phyloP scores from a whole-genome alignment of 1,140 invertebrate species.

The Caenorhabditis inopinata region DNA sequence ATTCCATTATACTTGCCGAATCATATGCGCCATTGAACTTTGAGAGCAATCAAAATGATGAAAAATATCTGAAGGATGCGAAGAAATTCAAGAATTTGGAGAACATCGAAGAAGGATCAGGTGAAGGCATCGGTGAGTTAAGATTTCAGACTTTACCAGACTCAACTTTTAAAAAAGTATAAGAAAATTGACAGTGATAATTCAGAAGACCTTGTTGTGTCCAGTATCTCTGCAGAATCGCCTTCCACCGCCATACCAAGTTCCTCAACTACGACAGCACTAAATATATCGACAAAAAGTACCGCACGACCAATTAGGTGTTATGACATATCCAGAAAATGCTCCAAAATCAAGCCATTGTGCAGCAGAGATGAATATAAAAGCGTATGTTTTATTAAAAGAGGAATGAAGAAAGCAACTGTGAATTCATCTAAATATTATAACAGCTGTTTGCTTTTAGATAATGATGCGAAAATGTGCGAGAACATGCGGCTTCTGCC shows the following conservation, averaged over 20 bases:
- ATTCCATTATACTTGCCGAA: too few species aligned
- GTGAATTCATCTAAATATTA: too few species aligned
- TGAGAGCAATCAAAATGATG: not conserved
- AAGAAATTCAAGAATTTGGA: not conserved
- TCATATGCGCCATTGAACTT: too few species aligned
- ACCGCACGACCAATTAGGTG: not conserved
- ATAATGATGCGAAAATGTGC: constrained; percentile 20
- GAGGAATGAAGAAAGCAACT: too few species aligned
- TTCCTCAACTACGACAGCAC: not conserved
- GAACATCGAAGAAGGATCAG: not conserved
- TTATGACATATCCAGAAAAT: not conserved
- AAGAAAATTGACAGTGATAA: not conserved
- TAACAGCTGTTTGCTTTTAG: too few species aligned
- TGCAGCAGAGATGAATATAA: not conserved
- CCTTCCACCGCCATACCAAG: not conserved
- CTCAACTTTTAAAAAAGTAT: not conserved
- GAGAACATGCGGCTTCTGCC: not conserved
- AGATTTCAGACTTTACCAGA: too few species aligned
- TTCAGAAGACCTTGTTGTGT: not conserved
- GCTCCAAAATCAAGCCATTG: not conserved
- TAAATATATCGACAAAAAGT: not conserved
- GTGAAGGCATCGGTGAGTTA: not conserved
- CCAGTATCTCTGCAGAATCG: not conserved
- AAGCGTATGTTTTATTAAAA: not conserved
- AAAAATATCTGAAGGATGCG: not conserved